Base-by-base conservation (phyloP, 2,797 vertebrate species). In the Aeoliscus strigatus region DNA sequence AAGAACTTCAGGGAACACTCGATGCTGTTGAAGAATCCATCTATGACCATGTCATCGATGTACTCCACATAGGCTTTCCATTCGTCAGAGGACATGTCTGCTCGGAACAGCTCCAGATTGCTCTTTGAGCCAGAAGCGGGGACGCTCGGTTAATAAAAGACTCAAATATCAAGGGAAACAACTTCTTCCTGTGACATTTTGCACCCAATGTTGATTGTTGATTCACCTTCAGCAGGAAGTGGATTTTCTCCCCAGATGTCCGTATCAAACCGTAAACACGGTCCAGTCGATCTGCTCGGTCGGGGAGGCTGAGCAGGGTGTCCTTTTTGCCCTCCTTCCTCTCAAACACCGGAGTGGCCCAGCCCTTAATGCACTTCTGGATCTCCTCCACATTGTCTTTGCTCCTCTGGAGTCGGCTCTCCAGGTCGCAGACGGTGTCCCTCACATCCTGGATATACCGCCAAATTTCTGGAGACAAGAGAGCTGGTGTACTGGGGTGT, bases 31-130 rank as follows among this genome's bases (percentile, higher is more conserved):
- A 90, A 93, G 77, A 97, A 93, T 2, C 96, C 94, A 12, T 93
- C 88, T 7, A 93, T 81, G 38, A 98, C 64, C 85, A 93, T 91
- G 66, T 92, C 86, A 51, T 99, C 96, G 10, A 96, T 44, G 9
- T 92, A 91, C 30, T 91, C 89, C 59, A 94, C 72, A 1, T 98
- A 98, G 0, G 75, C 80, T 70, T 82, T 90, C 96, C 96, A 98
- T 51, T 73, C 42, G 0, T 77, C 83, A 2, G 90, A 93, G 1
- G 60, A 17, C 13, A 81, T 61, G 10, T 94, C 88, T 23, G 87
- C 88, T 58, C 66, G 76, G 4, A 98, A 89, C 23, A 97, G 88
- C 25, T 17, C 60, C 60, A 86, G 61, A 42, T 96, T 97, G 61
- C 89, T 90, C 96, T 98, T 62, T 36, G 62, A 76, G 77, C 18